Percentiles rank a stretch among this genome's conserved stretches.
These are phyloP conservation scores for Caenorhabditis sp. DNA, from an alignment of 2,888 invertebrate species.

Conservation along the genomic window DNA sequence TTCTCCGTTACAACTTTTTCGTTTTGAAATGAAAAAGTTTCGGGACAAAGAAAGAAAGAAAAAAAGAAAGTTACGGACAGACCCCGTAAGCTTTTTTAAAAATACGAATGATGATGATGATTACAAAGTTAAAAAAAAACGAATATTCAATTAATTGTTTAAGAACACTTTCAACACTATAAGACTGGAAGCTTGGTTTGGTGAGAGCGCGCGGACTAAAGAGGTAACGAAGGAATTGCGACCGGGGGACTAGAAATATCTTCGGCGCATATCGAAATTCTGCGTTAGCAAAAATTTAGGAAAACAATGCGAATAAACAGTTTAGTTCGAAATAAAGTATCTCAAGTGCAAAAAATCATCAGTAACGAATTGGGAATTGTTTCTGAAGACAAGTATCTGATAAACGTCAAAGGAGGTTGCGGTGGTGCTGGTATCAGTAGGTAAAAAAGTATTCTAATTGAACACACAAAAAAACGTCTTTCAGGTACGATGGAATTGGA, in stretches of 20 bases:
- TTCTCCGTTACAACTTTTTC: constrained; percentile 33
- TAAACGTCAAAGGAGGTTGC: constrained; percentile 64
- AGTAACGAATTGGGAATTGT: constrained; percentile 35
- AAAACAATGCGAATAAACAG: no score
- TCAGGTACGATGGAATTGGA: constrained; percentile 76
- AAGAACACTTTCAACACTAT: no score
- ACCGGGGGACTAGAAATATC: no score
- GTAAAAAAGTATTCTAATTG: constrained; percentile 7
- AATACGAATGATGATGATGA: background rate
- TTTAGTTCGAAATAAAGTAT: no score
- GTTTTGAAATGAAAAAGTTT: background rate
- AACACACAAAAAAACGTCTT: background rate
- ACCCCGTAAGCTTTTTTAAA: no score
- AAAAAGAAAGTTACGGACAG: no score
- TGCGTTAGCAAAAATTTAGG: no score
- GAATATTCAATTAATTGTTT: no score
- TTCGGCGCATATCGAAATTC: no score
- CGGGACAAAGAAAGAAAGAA: no score
- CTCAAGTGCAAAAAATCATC: constrained; percentile 35
- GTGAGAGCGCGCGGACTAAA: background rate
- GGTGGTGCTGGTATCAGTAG: constrained; percentile 71
- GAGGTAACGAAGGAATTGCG: no score
- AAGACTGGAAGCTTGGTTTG: no score
- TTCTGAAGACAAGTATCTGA: constrained; percentile 26
- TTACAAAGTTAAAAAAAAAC: background rate